Conservation (phyloP, 2,797 vertebrate species). For the Gallinago nigripennis region DNA sequence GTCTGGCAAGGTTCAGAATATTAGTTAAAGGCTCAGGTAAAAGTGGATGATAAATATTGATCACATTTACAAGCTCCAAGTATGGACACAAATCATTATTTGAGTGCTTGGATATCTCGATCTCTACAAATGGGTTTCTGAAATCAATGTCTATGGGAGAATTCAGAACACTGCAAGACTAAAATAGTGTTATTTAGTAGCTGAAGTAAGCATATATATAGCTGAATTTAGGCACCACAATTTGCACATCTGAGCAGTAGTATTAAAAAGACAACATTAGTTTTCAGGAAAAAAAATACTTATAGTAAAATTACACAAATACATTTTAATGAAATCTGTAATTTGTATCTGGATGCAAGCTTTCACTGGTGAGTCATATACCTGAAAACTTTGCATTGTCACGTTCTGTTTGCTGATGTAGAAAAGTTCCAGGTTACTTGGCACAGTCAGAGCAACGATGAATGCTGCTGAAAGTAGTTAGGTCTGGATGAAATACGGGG, state of each 20-base stretch:
- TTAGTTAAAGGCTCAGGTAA: not conserved
- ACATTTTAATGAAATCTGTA: not conserved
- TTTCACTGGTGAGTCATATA: not conserved
- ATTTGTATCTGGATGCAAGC: not conserved
- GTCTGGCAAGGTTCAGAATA: not conserved
- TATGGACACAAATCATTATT: conserved; percentile 1
- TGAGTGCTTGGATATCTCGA: not conserved
- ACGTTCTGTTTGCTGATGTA: not conserved
- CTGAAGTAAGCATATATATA: not conserved
- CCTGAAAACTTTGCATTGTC: not conserved
- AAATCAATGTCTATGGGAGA: not conserved
- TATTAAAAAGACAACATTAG: not conserved
- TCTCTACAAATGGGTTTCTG: not conserved
- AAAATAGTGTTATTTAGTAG: not conserved
- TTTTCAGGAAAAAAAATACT: not conserved
- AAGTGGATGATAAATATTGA: conserved; percentile 31
- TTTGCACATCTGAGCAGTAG: not conserved
- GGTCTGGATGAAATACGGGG: not conserved
- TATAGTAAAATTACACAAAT: not conserved
- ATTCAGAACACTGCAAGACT: not conserved
- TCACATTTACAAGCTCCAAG: not conserved
- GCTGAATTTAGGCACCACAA: not conserved
- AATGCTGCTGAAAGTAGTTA: not conserved
- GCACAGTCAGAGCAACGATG: not conserved
- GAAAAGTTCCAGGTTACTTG: not conserved